phyloP scores from a whole-genome alignment of 2,888 invertebrate genomes.

The Agrypnus murinus region DNA sequence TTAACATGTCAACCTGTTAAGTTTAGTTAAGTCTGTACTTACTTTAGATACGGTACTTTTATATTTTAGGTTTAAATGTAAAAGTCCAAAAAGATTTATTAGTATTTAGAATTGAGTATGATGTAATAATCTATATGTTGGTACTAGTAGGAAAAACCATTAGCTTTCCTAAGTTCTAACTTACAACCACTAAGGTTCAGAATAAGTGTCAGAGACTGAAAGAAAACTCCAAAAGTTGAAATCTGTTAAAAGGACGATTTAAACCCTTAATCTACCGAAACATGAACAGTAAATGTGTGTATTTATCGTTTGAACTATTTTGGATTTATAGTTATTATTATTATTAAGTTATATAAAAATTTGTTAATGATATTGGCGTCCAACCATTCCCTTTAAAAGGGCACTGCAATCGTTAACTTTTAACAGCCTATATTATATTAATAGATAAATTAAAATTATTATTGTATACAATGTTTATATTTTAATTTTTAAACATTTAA shows the following conservation, averaged over 20 bases:
- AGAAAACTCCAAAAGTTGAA: slow-evolving; percentile 23
- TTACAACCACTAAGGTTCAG: slow-evolving; percentile 8
- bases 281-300: background rate
- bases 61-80: slow-evolving; percentile 5
- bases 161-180: slow-evolving; percentile 22
- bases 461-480: slow-evolving; percentile 29
- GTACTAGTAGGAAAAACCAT: slow-evolving; percentile 6
- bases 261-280: background rate
- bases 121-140: slow-evolving; percentile 24
- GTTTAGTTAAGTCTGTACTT: too few relatives aligned
- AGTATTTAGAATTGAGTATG: slow-evolving; percentile 22
- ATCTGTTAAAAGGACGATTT: slow-evolving; percentile 24
- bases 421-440: slow-evolving; percentile 16
- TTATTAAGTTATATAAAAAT: too few relatives aligned
- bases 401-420: slow-evolving; percentile 17
- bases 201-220: slow-evolving; percentile 31
- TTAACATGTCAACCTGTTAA: too few relatives aligned
- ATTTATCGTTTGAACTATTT: background rate
- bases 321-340: background rate
- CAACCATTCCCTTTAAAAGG: background rate
- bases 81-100: slow-evolving; percentile 21
- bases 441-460: slow-evolving; percentile 12
- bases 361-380: background rate
- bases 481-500: slow-evolving; percentile 22
- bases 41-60: slow-evolving; percentile 24